Conservation (phyloP, 2,113 vertebrate genomes). For the Tringa solitaria region DNA sequence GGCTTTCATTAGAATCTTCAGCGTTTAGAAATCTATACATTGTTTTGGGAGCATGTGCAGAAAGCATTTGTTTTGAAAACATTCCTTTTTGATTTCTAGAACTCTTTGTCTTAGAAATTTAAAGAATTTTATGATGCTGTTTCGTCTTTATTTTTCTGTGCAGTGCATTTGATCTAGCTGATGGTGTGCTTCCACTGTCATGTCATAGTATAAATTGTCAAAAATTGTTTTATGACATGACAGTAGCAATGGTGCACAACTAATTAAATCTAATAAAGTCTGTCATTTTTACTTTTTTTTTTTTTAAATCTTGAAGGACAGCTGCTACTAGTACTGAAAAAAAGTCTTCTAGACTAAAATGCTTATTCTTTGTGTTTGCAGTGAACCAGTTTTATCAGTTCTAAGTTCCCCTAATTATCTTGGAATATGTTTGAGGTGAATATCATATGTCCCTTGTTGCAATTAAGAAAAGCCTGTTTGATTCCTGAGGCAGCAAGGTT, state of each 20-base stretch:
- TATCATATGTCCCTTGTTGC: background rate
- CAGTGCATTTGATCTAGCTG: background rate
- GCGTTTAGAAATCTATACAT: background rate
- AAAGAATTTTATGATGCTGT: background rate
- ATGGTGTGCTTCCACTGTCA: background rate
- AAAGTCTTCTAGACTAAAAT: background rate
- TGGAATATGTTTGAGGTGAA: background rate
- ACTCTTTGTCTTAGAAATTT: background rate
- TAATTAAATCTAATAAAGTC: constrained; percentile 18
- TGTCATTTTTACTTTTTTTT: background rate
- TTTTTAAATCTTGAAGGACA: background rate
- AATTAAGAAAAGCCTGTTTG: background rate
- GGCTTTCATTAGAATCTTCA: background rate
- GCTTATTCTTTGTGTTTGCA: background rate
- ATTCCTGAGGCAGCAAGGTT: background rate
- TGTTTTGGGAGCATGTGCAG: background rate
- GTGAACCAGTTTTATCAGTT: background rate
- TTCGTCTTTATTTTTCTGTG: background rate
- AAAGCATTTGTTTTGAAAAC: background rate
- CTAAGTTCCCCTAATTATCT: background rate
- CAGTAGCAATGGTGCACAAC: background rate
- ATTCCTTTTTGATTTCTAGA: background rate
- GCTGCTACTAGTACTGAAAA: background rate
- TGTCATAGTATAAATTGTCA: background rate
- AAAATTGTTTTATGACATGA: constrained; percentile 9